These are phyloP conservation scores for Leptinotarsa haldemani DNA, from an alignment of 2,888 invertebrate species.

Conservation along the genomic window DNA sequence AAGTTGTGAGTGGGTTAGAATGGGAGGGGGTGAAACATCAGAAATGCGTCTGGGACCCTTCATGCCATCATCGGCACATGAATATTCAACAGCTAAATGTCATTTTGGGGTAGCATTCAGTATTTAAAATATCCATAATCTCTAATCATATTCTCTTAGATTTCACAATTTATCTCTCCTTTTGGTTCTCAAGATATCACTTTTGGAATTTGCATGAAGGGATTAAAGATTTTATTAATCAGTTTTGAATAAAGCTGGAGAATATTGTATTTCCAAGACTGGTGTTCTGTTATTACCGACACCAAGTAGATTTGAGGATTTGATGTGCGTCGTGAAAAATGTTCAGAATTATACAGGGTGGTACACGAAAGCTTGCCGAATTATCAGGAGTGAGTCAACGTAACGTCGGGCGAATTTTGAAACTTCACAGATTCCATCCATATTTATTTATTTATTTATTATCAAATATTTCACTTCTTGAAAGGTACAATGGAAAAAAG, in stretches of 20 bases:
- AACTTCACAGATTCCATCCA: too few species aligned
- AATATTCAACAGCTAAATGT: conserved; percentile 61
- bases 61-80: conserved; percentile 58
- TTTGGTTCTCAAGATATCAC: conserved; percentile 45
- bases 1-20: conserved; percentile 42
- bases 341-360: background rate
- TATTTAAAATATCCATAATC: conserved; percentile 64
- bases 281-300: background rate
- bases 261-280: conserved; percentile 3
- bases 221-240: conserved; percentile 36
- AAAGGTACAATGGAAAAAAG: too few species aligned
- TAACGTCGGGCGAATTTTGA: too few species aligned
- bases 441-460: too few species aligned
- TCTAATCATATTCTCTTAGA: conserved; percentile 60
- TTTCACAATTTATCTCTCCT: conserved; percentile 52
- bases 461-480: too few species aligned
- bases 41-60: conserved; percentile 55
- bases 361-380: too few species aligned
- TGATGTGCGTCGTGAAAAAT: background rate
- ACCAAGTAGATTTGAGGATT: background rate
- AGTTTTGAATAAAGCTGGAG: conserved; percentile 21
- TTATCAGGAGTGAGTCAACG: too few species aligned
- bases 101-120: conserved; percentile 57
- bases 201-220: conserved; percentile 47
- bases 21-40: conserved; percentile 46